Conservation (phyloP, 2,113 vertebrate genomes). For the Chroicocephalus ridibundus region DNA sequence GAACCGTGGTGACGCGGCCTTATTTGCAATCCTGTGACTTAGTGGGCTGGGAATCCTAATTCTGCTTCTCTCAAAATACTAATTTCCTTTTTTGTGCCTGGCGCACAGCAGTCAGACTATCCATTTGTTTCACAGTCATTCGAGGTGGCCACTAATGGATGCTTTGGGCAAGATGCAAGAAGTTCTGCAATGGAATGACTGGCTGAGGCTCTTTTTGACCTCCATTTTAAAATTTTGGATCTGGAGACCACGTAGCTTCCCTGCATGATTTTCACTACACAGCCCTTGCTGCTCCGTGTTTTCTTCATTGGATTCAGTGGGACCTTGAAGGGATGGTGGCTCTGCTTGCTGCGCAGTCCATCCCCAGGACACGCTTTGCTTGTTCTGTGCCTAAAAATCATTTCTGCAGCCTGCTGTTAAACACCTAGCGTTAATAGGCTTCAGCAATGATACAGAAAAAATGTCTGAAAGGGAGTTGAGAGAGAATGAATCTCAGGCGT, state of each 20-base stretch:
- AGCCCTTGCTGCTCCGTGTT: background rate
- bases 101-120: background rate
- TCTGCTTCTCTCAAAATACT: background rate
- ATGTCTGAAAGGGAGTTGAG: background rate
- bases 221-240: background rate
- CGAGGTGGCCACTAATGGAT: background rate
- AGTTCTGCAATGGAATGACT: background rate
- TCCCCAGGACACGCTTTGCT: background rate
- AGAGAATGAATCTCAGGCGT: background rate
- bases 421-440: background rate
- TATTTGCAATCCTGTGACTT: background rate
- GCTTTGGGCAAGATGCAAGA: background rate
- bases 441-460: background rate
- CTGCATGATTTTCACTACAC: background rate
- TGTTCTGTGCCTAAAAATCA: background rate
- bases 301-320: background rate
- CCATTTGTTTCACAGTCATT: background rate
- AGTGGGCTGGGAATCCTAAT: background rate
- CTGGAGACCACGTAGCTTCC: background rate
- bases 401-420: conserved; percentile 13
- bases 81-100: background rate
- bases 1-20: background rate
- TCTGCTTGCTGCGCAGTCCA: background rate
- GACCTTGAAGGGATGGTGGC: background rate
- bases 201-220: background rate